Percentiles rank a stretch among this genome's conserved stretches.
Conservation (phyloP, 2,113 vertebrate species). For the Silurus glanis region DNA sequence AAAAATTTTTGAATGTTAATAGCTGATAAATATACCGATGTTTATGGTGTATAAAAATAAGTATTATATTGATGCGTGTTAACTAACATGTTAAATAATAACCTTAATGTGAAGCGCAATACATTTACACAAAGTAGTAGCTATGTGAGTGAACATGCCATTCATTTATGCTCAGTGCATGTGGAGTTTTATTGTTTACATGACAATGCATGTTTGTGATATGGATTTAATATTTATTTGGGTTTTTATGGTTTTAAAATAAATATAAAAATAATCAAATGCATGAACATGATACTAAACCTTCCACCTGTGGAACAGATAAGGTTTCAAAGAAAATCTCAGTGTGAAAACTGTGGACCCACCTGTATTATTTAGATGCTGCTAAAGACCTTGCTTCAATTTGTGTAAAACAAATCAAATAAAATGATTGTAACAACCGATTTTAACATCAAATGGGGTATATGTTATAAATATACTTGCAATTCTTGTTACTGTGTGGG, state of each 20-base stretch:
- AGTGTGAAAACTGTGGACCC: background rate
- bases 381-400: background rate
- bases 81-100: background rate
- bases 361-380: background rate
- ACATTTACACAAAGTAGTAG: background rate
- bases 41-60: background rate
- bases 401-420: background rate
- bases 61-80: background rate
- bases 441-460: background rate
- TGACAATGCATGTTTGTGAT: background rate
- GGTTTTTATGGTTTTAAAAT: background rate
- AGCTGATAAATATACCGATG: too few species aligned
- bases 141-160: background rate
- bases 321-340: background rate
- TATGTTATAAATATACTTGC: background rate
- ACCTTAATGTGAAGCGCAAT: background rate
- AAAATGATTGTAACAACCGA: background rate
- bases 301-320: background rate
- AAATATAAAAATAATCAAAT: background rate
- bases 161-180: background rate
- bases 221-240: background rate
- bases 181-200: background rate
- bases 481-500: background rate
- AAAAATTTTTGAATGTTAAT: background rate
- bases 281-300: background rate